These are phyloP conservation scores for Virgularia gustaviana DNA, from an alignment of 92 coral and sea anemone genomes.

Conservation along the genomic window DNA sequence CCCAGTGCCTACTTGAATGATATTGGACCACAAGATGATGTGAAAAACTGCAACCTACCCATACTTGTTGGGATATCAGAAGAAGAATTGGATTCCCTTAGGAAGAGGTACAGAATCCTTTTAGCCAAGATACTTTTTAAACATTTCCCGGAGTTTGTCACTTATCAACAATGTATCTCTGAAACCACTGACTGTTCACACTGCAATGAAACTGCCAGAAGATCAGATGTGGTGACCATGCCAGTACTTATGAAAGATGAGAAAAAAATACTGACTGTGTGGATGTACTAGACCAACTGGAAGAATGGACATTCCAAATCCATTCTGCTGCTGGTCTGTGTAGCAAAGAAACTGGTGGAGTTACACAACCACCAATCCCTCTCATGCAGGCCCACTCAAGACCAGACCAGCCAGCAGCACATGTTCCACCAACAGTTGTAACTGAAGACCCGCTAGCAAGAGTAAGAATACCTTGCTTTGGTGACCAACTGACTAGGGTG, in stretches of 20 bases:
- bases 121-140: constrained; percentile 49
- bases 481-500: too few species aligned
- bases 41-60: too few species aligned
- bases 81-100: constrained; percentile 31
- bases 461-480: too few species aligned
- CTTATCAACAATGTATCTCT: constrained; percentile 28
- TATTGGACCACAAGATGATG: too few species aligned
- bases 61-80: constrained; percentile 1
- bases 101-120: constrained; percentile 42
- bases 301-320: too few species aligned
- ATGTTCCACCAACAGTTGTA: too few species aligned
- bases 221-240: constrained; percentile 38
- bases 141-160: constrained; percentile 38
- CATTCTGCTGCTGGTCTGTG: not conserved
- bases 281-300: too few species aligned
- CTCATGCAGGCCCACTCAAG: too few species aligned
- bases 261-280: too few species aligned
- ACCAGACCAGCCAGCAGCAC: too few species aligned
- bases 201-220: constrained; percentile 38
- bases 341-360: not conserved
- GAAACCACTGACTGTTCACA: constrained; percentile 32
- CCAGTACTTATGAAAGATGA: too few species aligned
- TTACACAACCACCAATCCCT: not conserved
- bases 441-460: too few species aligned
- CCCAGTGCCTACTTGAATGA: constrained; percentile 31